These are phyloP conservation scores for Tigriopus japonicus DNA, from an alignment of 1,140 invertebrate genomes.

Conservation along the genomic window DNA sequence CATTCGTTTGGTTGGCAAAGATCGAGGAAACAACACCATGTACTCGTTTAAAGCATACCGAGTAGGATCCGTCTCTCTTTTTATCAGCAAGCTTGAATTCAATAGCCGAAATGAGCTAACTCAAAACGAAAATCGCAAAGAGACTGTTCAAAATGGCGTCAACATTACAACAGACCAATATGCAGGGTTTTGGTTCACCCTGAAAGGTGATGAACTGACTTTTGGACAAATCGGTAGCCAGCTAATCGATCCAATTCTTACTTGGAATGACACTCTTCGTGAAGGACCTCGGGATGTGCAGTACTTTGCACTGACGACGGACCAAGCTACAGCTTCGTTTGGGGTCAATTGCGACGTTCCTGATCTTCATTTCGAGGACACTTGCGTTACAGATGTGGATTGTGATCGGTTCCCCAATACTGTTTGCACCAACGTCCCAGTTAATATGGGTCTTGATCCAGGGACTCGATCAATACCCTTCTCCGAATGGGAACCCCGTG, in stretches of 20 bases:
- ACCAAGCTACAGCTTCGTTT: conserved; percentile 9
- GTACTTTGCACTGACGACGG: conserved; percentile 7
- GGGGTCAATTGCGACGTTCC: conserved; percentile 9
- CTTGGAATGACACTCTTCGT: conserved; percentile 1
- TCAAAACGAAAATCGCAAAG: conserved; percentile 1
- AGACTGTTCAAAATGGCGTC: conserved; percentile 4
- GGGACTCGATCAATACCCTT: conserved; percentile 4
- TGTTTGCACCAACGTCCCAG: neutral
- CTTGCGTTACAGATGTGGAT: conserved; percentile 11
- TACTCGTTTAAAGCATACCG: conserved; percentile 6
- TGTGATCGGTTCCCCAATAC: conserved; percentile 8
- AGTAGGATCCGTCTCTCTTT: conserved; percentile 11
- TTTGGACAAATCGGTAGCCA: conserved; percentile 7
- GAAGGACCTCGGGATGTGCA: conserved; percentile 4
- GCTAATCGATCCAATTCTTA: conserved; percentile 1
- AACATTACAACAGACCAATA: neutral
- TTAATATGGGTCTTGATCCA: conserved; percentile 2
- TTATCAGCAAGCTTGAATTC: neutral
- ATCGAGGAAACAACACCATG: conserved; percentile 10
- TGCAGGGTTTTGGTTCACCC: conserved; percentile 7
- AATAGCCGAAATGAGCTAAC: neutral
- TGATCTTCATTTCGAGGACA: conserved; percentile 9
- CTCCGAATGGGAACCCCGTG: neutral
- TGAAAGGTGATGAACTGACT: neutral
- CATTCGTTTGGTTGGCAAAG: neutral